phyloP scores from a whole-genome alignment of 2,113 vertebrate species.

The Murina feae region DNA sequence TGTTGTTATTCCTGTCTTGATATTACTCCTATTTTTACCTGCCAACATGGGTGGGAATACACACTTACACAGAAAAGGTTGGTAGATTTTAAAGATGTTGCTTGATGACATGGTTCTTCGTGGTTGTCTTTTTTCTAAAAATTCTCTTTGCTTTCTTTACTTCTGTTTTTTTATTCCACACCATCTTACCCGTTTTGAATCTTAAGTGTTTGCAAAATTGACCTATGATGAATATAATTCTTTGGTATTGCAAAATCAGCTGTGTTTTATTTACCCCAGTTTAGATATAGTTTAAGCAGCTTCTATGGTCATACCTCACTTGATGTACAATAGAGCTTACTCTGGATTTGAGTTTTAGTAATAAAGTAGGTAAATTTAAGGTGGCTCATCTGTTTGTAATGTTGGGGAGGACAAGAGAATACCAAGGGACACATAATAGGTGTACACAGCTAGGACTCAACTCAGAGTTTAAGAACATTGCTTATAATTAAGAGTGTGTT shows the following conservation, averaged over 20 bases:
- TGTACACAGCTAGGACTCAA: neutral
- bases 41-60: neutral
- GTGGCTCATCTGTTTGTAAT: neutral
- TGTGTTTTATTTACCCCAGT: neutral
- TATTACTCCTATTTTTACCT: neutral
- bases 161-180: neutral
- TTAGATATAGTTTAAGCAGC: too few relatives aligned
- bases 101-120: neutral
- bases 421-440: neutral
- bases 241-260: neutral
- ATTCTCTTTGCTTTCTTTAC: neutral
- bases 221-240: neutral
- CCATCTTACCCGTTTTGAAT: conserved; percentile 33
- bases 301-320: neutral
- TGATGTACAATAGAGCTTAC: neutral
- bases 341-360: conserved; percentile 16
- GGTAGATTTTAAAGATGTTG: neutral
- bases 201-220: neutral
- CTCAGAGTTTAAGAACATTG: neutral
- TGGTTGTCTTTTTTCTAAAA: neutral
- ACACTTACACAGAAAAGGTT: neutral
- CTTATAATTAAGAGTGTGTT: neutral
- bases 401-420: neutral
- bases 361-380: neutral
- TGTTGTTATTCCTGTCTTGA: neutral